phyloP scores from a whole-genome alignment of 35 echinoderm and acorn worm species.

The Anneissia japonica region DNA sequence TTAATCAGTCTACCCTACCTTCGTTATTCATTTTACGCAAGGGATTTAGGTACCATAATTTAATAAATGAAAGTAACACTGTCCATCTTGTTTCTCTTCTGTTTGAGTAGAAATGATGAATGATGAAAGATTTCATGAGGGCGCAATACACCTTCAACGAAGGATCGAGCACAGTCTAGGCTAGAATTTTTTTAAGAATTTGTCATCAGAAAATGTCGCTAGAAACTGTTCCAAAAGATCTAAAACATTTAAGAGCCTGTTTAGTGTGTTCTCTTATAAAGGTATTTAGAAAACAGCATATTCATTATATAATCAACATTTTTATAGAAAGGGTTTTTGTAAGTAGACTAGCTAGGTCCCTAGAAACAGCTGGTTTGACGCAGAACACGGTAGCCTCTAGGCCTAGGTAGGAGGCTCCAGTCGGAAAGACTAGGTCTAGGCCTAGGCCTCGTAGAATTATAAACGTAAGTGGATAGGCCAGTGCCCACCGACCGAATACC shows the following conservation, averaged over 20 bases:
- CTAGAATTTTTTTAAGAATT: too few species aligned
- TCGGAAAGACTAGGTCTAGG: neutral
- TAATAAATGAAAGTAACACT: too few species aligned
- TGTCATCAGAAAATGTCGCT: neutral
- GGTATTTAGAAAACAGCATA: neutral
- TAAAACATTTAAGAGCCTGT: neutral
- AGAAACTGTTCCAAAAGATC: slow-evolving; percentile 19
- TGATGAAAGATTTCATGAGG: too few species aligned
- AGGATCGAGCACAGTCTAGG: too few species aligned
- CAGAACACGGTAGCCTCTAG: neutral
- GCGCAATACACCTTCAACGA: too few species aligned
- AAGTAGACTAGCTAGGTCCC: neutral
- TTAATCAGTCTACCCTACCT: too few species aligned
- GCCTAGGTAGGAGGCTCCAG: neutral
- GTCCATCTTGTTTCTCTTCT: too few species aligned
- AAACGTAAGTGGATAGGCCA: neutral
- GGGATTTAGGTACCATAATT: too few species aligned
- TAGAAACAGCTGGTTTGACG: neutral
- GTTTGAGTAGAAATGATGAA: too few species aligned
- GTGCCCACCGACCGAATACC: neutral
- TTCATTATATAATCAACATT: neutral
- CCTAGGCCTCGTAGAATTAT: neutral
- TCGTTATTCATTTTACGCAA: neutral
- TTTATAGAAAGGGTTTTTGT: neutral
- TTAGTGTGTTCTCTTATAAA: slow-evolving; percentile 15